These are phyloP conservation scores for Lepus europaeus DNA, from an alignment of 2,113 vertebrate species.

Conservation along the genomic window DNA sequence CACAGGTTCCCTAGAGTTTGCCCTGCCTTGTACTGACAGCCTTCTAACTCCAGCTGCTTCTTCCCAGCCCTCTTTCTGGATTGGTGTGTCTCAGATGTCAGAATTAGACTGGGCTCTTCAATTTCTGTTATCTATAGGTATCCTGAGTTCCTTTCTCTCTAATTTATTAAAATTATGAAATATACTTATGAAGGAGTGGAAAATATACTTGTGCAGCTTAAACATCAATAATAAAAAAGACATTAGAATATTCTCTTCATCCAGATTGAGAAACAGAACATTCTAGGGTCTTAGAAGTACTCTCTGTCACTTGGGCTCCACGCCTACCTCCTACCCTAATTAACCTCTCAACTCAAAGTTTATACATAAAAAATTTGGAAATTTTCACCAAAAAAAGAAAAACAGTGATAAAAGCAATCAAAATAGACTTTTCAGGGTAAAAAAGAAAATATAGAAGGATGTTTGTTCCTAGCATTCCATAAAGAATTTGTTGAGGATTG, in stretches of 20 bases:
- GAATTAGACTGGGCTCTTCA: conserved; percentile 26
- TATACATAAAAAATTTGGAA: background rate
- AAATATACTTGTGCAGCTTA: conserved; percentile 11
- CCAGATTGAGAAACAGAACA: background rate
- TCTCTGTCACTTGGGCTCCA: background rate
- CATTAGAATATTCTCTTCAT: background rate
- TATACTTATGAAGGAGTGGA: background rate
- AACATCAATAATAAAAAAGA: conserved; percentile 1
- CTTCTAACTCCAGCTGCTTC: too few species aligned
- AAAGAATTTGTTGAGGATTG: conserved; percentile 6
- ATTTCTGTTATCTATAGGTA: conserved; percentile 45
- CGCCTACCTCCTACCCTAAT: rapidly evolving
- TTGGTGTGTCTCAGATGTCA: conserved; percentile 10
- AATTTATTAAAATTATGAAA: conserved; percentile 38
- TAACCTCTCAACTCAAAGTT: background rate
- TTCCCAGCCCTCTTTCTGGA: conserved; percentile 47
- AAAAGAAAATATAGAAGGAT: background rate
- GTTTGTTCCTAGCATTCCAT: background rate
- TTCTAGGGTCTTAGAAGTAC: background rate
- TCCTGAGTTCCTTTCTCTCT: conserved; percentile 23
- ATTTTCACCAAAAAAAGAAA: background rate
- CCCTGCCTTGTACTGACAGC: too few species aligned
- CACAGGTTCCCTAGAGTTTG: conserved; percentile 23
- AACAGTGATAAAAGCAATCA: conserved; percentile 7
- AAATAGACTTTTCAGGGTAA: background rate